Base-by-base conservation (phyloP, 2,797 vertebrate genomes). In the Eutrigla gurnardus region DNA sequence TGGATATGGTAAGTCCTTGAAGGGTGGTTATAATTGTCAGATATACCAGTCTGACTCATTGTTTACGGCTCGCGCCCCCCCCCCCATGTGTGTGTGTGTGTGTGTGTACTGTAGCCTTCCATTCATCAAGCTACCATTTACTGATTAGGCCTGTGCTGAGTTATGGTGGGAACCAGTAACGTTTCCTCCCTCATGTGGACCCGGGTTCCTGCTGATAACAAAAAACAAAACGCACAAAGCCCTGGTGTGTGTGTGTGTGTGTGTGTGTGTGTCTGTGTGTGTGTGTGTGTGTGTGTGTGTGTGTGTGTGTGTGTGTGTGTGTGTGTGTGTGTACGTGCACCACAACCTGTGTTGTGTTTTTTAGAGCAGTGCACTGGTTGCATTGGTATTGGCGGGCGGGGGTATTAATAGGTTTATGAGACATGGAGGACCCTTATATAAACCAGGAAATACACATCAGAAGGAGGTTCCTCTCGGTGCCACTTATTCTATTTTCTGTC, bases 181-280 rank as follows among this genome's bases (percentile, higher is more conserved):
- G 81, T 62, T 92, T 92, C 92, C 92, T 91, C 82, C 86, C 87
- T 87, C 73, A 45, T 78, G 83, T 57, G 77, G 89, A 83, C 83
- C 54, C 47, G 12, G 78, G 89, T 93, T 92, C 92, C 92, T 92
- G 90, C 86, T 91, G 91, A 93, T 93, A 93, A 92, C 90, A 86
- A 81, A 81, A 83, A 70, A 72, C 69, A 25, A 25, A 25, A 25
- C 14, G 62, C 83, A 86, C 87, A 84, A 77, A 89, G 84, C 82
- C 70, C 61, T 55, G 3, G 2, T 53, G 73, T 83, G 87, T 67
- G 4, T 52, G 70, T 83, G 86, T 68, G 4, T 53, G 73, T 83
- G 87, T 67, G 2, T 53, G 73, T 83, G 87, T 67, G 4, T 52
- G 72, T 83, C 85, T 68, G 4, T 53, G 72, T 83, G 86, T 68